Percentiles rank a stretch among this genome's conserved stretches.
These are phyloP conservation scores for Limosa lapponica DNA, from an alignment of 2,797 vertebrate species.

Conservation along the genomic window DNA sequence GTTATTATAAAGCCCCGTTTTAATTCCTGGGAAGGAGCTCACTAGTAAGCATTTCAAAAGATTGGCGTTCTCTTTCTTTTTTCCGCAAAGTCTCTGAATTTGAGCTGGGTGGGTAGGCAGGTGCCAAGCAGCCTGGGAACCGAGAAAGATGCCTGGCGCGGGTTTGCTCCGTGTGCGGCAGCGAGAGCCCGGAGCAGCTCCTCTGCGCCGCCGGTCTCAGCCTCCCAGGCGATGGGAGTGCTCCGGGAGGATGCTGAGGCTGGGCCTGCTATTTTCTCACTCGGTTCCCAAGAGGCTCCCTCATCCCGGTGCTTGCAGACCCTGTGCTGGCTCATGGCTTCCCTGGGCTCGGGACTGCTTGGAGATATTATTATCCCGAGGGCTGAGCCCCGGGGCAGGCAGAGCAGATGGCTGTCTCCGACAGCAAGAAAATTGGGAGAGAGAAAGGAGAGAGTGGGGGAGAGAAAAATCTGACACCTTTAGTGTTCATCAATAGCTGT, in stretches of 20 bases:
- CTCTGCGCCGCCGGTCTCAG: rapidly evolving
- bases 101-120: background rate
- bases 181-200: background rate
- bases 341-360: background rate
- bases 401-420: background rate
- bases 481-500: background rate
- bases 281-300: background rate
- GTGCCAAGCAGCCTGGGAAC: background rate
- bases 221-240: background rate
- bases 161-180: background rate
- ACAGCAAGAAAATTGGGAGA: background rate
- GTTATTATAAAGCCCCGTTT: background rate
- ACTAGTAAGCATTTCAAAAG: background rate
- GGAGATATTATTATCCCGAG: background rate
- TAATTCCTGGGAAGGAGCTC: background rate
- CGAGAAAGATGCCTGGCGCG: background rate
- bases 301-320: background rate
- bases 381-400: background rate
- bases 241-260: background rate
- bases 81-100: background rate
- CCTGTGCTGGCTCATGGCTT: background rate
- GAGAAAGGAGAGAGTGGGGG: background rate
- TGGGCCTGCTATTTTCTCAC: slow-evolving; percentile 5
- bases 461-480: background rate
- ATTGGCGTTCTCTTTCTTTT: background rate